A percentile compares a stretch with the other conserved stretches of the same genome.
Conservation (phyloP, 2,888 invertebrate species). For the Cheilosia pagana region DNA sequence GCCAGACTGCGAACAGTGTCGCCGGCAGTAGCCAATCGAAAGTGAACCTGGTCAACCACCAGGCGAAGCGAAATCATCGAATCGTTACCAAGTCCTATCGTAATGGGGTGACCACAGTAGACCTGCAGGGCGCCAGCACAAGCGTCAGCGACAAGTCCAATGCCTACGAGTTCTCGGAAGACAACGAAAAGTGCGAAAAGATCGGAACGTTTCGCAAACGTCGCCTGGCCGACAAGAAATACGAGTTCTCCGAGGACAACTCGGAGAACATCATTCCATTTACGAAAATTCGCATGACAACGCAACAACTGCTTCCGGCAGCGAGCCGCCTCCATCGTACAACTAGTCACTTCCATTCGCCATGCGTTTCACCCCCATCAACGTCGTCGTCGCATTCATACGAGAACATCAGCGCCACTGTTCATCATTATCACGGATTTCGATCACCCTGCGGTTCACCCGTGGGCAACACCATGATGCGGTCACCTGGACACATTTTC, state of each 20-base stretch:
- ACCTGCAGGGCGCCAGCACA: conserved; percentile 79
- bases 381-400: conserved; percentile 67
- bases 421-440: conserved; percentile 78
- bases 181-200: conserved; percentile 92
- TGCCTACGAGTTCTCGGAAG: conserved; percentile 94
- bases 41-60: conserved; percentile 78
- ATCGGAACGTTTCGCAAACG: conserved; percentile 93
- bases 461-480: conserved; percentile 78
- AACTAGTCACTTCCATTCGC: conserved; percentile 82
- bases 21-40: conserved; percentile 70
- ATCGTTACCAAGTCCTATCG: conserved; percentile 83
- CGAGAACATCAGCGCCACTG: conserved; percentile 50
- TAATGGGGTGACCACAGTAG: conserved; percentile 81
- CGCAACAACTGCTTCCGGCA: conserved; percentile 64
- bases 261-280: conserved; percentile 86
- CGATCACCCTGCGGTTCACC: conserved; percentile 79
- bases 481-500: conserved; percentile 81
- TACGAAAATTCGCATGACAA: conserved; percentile 81
- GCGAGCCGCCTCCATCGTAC: conserved; percentile 77
- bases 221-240: conserved; percentile 94
- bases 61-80: conserved; percentile 80
- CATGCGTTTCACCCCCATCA: conserved; percentile 83
- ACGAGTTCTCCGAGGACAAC: conserved; percentile 94
- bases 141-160: conserved; percentile 86
- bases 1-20: conserved; percentile 37